phyloP scores from a whole-genome alignment of 1,140 invertebrate genomes.

The Mylabris phalerata region DNA sequence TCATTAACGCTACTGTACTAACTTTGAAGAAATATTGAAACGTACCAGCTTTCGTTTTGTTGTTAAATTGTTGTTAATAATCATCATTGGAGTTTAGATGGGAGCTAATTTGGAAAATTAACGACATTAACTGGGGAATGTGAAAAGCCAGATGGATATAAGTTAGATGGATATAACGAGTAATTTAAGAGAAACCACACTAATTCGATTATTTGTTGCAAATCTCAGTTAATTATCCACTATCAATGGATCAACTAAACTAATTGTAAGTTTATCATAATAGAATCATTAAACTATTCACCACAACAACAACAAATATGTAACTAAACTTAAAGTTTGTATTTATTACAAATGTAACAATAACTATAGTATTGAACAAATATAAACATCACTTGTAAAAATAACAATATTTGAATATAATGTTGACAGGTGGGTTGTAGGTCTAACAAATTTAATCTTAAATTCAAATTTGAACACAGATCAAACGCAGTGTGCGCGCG shows the following conservation, averaged over 20 bases:
- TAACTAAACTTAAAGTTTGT: background rate
- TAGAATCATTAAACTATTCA: too few relatives aligned
- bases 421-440: slow-evolving; percentile 40
- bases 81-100: background rate
- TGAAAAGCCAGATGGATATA: slow-evolving; percentile 1
- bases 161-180: too few relatives aligned
- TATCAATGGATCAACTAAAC: background rate
- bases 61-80: too few relatives aligned
- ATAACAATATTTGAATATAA: slow-evolving; percentile 38
- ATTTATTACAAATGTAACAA: slow-evolving; percentile 4
- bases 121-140: slow-evolving; percentile 8
- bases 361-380: slow-evolving; percentile 24
- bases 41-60: too few relatives aligned
- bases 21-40: slow-evolving; percentile 19
- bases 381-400: slow-evolving; percentile 33
- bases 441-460: slow-evolving; percentile 42
- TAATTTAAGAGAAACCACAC: slow-evolving; percentile 5
- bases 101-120: slow-evolving; percentile 20
- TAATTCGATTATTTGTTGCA: background rate
- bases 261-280: too few relatives aligned
- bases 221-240: background rate
- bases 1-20: slow-evolving; percentile 33
- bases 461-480: slow-evolving; percentile 42
- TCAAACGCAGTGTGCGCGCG: slow-evolving; percentile 38
- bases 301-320: background rate